phyloP scores from a whole-genome alignment of 2,888 invertebrate genomes.

The Onchidella celtica region DNA sequence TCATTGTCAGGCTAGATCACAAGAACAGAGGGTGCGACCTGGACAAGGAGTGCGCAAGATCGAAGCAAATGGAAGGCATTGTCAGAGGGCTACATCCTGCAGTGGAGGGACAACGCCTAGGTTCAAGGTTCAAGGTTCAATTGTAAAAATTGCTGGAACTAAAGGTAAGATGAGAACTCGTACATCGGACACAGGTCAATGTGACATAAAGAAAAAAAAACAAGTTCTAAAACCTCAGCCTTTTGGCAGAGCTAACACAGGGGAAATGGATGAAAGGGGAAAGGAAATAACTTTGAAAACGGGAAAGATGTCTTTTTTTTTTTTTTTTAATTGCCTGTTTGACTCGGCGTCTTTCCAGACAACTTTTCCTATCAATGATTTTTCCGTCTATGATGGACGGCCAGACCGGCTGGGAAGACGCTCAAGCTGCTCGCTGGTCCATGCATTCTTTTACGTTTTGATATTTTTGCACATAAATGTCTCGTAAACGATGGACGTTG shows the following conservation, averaged over 20 bases:
- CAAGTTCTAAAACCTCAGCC: background rate
- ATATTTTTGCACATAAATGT: constrained; percentile 44
- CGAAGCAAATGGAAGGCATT: too few species aligned
- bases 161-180: too few species aligned
- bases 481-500: background rate
- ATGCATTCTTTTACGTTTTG: too few species aligned
- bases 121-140: too few species aligned
- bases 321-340: background rate
- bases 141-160: too few species aligned
- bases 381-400: background rate
- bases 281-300: background rate
- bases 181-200: too few species aligned
- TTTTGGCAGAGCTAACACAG: background rate
- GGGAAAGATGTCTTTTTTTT: background rate
- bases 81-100: too few species aligned
- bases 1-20: too few species aligned
- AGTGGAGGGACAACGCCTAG: too few species aligned
- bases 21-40: too few species aligned
- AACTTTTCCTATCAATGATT: background rate
- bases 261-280: background rate
- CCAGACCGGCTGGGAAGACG: background rate
- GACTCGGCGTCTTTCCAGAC: too few species aligned
- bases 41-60: too few species aligned
- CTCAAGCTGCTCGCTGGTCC: background rate
- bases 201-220: background rate